Conservation (phyloP, 1,140 invertebrate species). For the Bombus pyrosoma region DNA sequence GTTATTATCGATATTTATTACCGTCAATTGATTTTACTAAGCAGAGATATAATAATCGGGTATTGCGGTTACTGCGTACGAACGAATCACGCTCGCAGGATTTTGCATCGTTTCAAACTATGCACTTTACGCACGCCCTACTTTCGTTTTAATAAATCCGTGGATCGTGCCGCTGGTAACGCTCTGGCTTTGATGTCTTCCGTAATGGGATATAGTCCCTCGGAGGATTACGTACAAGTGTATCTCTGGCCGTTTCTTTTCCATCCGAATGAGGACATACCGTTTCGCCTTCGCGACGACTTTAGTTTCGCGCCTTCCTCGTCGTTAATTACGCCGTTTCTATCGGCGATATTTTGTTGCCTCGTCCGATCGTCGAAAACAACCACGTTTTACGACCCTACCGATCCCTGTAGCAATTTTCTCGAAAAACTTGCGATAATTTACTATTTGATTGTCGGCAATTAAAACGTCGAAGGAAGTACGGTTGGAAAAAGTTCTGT, state of each 20-base stretch:
- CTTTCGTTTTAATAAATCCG: constrained; percentile 51
- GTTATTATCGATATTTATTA: constrained; percentile 61
- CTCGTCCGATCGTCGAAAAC: neutral
- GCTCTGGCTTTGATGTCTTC: constrained; percentile 20
- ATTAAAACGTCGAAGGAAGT: neutral
- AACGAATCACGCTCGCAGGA: neutral
- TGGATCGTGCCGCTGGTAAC: neutral
- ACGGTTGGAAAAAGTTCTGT: neutral
- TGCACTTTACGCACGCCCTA: constrained; percentile 30
- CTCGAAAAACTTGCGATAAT: constrained; percentile 8
- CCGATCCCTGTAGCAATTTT: neutral
- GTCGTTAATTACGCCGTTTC: constrained; percentile 31
- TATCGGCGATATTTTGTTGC: neutral
- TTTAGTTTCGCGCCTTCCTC: constrained; percentile 31
- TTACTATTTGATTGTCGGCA: constrained; percentile 15
- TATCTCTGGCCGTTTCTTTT: constrained; percentile 14
- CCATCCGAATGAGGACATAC: constrained; percentile 23
- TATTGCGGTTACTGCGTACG: constrained; percentile 1
- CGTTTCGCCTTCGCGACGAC: neutral
- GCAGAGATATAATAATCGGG: constrained; percentile 39
- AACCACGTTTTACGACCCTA: neutral
- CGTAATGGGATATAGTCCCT: constrained; percentile 24
- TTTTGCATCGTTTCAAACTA: constrained; percentile 1
- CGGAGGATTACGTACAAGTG: constrained; percentile 27
- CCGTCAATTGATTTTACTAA: constrained; percentile 49